phyloP scores from a whole-genome alignment of 2,888 invertebrate species.

The Rugalucina vietnamica region DNA sequence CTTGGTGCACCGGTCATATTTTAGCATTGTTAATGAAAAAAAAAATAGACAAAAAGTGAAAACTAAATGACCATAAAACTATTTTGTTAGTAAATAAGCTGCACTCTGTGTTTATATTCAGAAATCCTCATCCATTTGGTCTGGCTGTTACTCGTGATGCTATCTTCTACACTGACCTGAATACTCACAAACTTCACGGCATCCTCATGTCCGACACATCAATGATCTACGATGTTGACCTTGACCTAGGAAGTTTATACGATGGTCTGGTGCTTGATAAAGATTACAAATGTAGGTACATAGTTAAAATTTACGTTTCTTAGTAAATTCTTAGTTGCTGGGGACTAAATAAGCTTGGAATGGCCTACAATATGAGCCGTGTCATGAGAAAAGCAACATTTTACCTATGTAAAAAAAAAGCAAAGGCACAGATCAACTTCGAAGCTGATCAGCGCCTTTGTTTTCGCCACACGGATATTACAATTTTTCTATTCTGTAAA shows the following conservation, averaged over 20 bases:
- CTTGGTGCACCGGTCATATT: too few relatives aligned
- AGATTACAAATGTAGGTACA: not conserved
- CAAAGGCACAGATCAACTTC: not conserved
- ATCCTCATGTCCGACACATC: constrained; percentile 18
- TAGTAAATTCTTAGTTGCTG: too few relatives aligned
- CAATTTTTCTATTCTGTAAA: not conserved
- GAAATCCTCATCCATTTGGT: constrained; percentile 45
- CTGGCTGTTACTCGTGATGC: constrained; percentile 9
- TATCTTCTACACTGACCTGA: constrained; percentile 46
- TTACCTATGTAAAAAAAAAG: not conserved
- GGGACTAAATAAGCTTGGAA: too few relatives aligned
- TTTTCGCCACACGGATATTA: not conserved
- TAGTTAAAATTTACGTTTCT: not conserved
- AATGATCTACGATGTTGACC: constrained; percentile 8
- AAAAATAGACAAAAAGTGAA: too few relatives aligned
- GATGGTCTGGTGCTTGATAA: constrained; percentile 10
- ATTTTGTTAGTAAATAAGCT: too few relatives aligned
- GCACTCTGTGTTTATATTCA: constrained; percentile 22
- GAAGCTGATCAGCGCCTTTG: not conserved
- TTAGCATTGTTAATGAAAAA: too few relatives aligned
- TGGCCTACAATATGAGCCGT: too few relatives aligned
- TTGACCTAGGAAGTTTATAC: constrained; percentile 34
- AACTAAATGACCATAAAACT: too few relatives aligned
- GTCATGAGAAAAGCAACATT: too few relatives aligned
- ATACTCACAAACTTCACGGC: constrained; percentile 29